Evolutionary conservation across 2,888 invertebrate genomes (phyloP), one percentile per base, ranked within the genome.

Genomic region (Agapetus fuscipes): DNA sequence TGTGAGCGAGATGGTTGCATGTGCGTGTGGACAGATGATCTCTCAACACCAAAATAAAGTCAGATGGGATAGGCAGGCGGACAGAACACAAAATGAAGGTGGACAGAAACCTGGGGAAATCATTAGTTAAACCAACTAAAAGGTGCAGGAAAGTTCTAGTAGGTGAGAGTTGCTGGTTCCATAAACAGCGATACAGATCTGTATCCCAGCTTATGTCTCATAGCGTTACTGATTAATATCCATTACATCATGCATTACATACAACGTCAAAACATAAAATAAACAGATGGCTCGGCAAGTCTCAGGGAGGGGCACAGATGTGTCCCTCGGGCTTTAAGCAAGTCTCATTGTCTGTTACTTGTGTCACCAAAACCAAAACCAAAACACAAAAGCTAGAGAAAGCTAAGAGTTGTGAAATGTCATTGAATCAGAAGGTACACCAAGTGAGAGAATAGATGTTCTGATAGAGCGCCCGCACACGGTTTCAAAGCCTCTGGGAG

Each of bases 401-500:
- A n/a, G n/a, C n/a, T n/a, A n/a, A n/a, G n/a, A 13, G 16, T 9
- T 15, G 9, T 33, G 5, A 33, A 31, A 12, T 16, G 5, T n/a
- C 6, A 17, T 17, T 17, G 17, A 17, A n/a, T 33, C 12, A 24
- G 20, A 14, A 28, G 15, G 11, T 14, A 30, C 27, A 37, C 9
- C n/a, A 29, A 36, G 24, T 41, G 48, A 48, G 48, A 48, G 37
- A 46, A 48, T 48, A 48, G 48, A 39, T 17, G 25, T 38, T 46
- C 48, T 46, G 48, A 48, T 48, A 48, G 48, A 39, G 33, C 48
- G 43, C 40, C 43, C 38, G 36, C 39, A 43, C 38, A 14, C 11
- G 26, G 32, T 26, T 26, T n/a, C 17, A 48, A 48, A 52, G 57
- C 58, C 58, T 60, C n/a, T 5, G 28, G 6, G n/a, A 14, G 27